Evolutionary conservation across 2,113 vertebrate species (phyloP), one percentile per base, ranked within the genome.

Genomic region (Pterocles burchelli): DNA sequence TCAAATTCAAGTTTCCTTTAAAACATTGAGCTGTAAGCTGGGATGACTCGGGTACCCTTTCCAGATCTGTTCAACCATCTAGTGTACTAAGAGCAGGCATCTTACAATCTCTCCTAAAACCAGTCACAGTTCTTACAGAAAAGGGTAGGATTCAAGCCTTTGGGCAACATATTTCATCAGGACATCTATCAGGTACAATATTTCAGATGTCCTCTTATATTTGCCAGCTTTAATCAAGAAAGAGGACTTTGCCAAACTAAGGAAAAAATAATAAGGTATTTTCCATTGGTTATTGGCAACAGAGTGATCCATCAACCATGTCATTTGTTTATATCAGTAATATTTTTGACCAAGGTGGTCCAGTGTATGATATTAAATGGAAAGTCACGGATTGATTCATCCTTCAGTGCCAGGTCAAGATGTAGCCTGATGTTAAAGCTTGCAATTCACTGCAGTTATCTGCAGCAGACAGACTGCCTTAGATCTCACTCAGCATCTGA

Each of bases 171-270:
- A 43, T 71, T 93, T 93, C 46, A 77, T 43, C 49, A 90, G 70
- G 67, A 38, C 38, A 55, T 81, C 72, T 81, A 59, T 65, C 28
- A 83, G 41, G 26, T 49, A 83, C 63, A 59, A 6, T 93, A 89
- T 49, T 85, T 77, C 73, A 75, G 83, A 51, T 67, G 20, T 81
- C 26, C 73, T 66, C 85, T 81, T 59, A 88, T 28, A 73, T 28
- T n/a, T 89, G 65, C 54, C 76, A 90, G 46, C 41, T 88, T 94
- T 86, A 80, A 89, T 85, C 54, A 91, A 96, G 81, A 85, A 65
- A 74, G 62, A 82, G 26, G 21, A 89, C 48, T 61, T 80, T 52
- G 33, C 33, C 59, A 75, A 89, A 88, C 41, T 20, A 75, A 70
- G 52, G 18, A 83, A 76, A 76, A 83, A 91, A 84, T 25, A 63